Base-by-base conservation (phyloP, 2,888 invertebrate genomes). In the Chorisops tibialis region DNA sequence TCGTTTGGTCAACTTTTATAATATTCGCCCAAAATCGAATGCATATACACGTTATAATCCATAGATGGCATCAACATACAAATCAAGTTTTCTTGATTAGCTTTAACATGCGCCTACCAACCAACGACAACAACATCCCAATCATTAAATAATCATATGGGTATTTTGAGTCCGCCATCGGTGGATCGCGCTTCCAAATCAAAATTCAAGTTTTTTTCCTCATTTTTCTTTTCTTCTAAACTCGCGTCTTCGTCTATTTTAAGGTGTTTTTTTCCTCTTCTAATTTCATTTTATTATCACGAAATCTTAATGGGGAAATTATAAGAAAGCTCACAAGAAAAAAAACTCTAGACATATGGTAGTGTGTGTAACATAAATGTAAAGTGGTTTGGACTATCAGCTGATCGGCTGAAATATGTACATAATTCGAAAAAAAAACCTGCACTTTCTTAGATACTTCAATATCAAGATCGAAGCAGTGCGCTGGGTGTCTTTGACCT, bases 401-500 rank as follows among this genome's bases (percentile, higher is more conserved):
- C 30, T 30, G 30, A 30, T 30, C 9, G 30, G 7, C 9, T 7
- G 5, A 30, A 30, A 30, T 7, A 7, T 30, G 9, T 54, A 54
- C 39, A 54, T 39, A 39, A 41, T 14, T 14, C 39, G 41, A 54
- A 39, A 54, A 54, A 39, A 22, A 54, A 22, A 39, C 41, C 39
- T 22, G 2, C 19, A 54, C 41, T 39, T 39, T 54, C 41, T 54
- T 41, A 12, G 19, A 43, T 16, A 16, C 19, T 37, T 37, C 21
- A 51, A 54, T 21, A 39, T 54, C 52, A 54, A 54, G 52, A 39
- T 54, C 52, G 52, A 41, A 54, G 22, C 39, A 54, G 41, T 54
- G 52, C 52, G 39, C 16, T 41, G 39, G 35, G n/a, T 39, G 52
- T 54, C 52, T 54, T 54, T 54, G 52, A 54, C 52, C 52, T 54